These are phyloP conservation scores for Scomber scombrus DNA, from an alignment of 2,113 vertebrate species.

Conservation along the genomic window DNA sequence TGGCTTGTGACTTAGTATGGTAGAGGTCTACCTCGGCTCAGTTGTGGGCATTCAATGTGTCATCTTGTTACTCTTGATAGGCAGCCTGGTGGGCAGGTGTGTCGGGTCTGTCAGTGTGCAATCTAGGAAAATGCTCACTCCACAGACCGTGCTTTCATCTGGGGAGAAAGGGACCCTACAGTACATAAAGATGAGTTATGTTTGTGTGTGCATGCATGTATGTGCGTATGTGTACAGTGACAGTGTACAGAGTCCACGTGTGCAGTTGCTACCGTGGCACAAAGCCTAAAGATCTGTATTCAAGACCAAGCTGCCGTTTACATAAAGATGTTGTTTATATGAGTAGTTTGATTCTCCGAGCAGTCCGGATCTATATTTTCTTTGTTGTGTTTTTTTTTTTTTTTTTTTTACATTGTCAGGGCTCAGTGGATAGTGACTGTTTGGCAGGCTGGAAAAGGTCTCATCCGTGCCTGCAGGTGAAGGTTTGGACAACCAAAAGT, in stretches of 20 bases:
- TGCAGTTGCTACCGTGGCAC: background rate
- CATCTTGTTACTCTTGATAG: constrained; percentile 63
- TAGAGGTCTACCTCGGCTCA: constrained; percentile 17
- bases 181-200: constrained; percentile 48
- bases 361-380: background rate
- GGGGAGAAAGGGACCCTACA: constrained; percentile 28
- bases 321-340: constrained; percentile 10
- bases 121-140: constrained; percentile 46
- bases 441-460: constrained; percentile 63
- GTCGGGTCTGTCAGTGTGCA: constrained; percentile 61
- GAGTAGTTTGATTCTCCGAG: constrained; percentile 8
- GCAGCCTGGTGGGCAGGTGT: constrained; percentile 61
- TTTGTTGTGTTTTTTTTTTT: background rate
- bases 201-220: constrained; percentile 9
- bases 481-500: constrained; percentile 64
- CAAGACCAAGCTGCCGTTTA: background rate
- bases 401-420: constrained; percentile 47
- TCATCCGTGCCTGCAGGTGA: constrained; percentile 45
- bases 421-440: constrained; percentile 60
- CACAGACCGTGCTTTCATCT: constrained; percentile 37
- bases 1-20: constrained; percentile 2
- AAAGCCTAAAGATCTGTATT: background rate
- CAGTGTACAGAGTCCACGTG: background rate
- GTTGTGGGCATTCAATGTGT: constrained; percentile 41
- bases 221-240: background rate